A percentile compares a stretch with the other conserved stretches of the same genome.
phyloP scores from a whole-genome alignment of 2,888 invertebrate species.

The Nomada flava region DNA sequence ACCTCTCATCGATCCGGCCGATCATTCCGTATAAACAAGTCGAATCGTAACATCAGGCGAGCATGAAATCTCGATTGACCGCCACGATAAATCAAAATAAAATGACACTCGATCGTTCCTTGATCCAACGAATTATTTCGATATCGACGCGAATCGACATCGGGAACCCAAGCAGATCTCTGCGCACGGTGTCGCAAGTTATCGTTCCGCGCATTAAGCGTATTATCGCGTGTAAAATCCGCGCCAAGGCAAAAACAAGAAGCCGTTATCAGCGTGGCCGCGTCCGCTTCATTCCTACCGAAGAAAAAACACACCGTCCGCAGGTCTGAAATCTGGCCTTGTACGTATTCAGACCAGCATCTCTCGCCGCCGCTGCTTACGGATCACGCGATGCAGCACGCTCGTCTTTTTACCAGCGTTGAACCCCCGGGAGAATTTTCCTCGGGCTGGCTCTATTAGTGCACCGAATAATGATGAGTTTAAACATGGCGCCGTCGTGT shows the following conservation, averaged over 20 bases:
- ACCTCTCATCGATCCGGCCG: no score
- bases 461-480: conserved; percentile 76
- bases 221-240: neutral
- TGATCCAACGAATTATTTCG: no score
- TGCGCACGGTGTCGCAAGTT: no score
- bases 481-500: conserved; percentile 75
- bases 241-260: neutral
- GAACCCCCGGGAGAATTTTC: conserved; percentile 59
- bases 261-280: neutral
- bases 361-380: conserved; percentile 23
- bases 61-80: no score
- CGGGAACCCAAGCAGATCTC: no score
- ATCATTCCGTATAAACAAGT: no score
- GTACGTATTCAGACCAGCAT: conserved; percentile 12
- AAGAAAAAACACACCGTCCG: neutral
- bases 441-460: conserved; percentile 67
- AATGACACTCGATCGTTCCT: no score
- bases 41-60: no score
- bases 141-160: no score
- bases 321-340: neutral
- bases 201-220: no score
- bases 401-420: conserved; percentile 64
- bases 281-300: neutral
- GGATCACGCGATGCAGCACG: conserved; percentile 28
- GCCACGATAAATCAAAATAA: no score